phyloP scores from a whole-genome alignment of 2,113 vertebrate genomes.

The Addax nasomaculatus region DNA sequence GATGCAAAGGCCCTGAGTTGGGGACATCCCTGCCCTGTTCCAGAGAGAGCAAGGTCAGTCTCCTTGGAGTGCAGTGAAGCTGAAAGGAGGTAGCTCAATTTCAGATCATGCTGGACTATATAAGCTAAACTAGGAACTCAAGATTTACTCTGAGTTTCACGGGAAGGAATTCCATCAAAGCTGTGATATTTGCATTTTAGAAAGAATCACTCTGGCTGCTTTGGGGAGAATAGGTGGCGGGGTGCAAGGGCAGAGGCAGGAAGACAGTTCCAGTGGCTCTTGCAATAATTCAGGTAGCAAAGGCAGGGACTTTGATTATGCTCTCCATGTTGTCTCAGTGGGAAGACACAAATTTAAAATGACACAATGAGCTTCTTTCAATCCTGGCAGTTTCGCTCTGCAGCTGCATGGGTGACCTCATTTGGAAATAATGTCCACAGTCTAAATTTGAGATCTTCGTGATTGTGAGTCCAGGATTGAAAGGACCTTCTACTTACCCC shows the following conservation, averaged over 20 bases:
- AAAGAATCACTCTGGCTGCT: not conserved
- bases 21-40: not conserved
- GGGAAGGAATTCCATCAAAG: not conserved
- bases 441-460: slow-evolving; percentile 4
- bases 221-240: not conserved
- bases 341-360: not conserved
- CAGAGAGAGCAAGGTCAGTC: not conserved
- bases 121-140: not conserved
- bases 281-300: slow-evolving; percentile 10
- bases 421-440: slow-evolving; percentile 54
- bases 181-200: not conserved
- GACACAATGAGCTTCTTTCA: slow-evolving; percentile 55
- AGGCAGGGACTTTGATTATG: not conserved
- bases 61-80: not conserved
- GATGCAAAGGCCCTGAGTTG: not conserved
- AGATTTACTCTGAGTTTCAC: not conserved
- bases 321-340: not conserved
- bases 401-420: slow-evolving; percentile 57
- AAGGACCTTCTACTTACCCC: not conserved
- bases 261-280: not conserved
- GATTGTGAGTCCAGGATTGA: not conserved
- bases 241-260: not conserved
- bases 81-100: not conserved
- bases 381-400: not conserved
- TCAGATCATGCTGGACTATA: not conserved